Conservation (phyloP, 2,888 invertebrate genomes). For the Drosophila phalerata region DNA sequence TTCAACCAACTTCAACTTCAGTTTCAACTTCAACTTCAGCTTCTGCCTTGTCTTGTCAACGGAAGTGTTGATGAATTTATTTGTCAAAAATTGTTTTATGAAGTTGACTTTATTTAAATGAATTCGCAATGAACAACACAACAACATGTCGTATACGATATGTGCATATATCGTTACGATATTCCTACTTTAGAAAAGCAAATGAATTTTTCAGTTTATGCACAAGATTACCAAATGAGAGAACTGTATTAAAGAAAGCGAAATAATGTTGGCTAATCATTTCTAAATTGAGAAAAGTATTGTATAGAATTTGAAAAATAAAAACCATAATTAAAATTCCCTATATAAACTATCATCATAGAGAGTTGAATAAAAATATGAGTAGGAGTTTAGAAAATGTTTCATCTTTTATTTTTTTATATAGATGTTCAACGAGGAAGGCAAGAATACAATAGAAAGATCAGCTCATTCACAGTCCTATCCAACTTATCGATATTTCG, state of each 20-base stretch:
- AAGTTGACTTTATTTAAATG: slow-evolving; percentile 61
- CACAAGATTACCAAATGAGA: neutral
- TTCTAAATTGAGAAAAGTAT: neutral
- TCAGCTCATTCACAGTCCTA: no score
- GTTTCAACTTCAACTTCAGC: slow-evolving; percentile 22
- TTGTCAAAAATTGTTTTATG: slow-evolving; percentile 79
- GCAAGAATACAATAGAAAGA: no score
- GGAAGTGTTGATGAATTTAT: slow-evolving; percentile 83
- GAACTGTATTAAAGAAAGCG: neutral
- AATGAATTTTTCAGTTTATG: neutral
- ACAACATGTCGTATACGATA: slow-evolving; percentile 12
- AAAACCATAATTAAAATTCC: neutral
- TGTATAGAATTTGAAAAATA: no score
- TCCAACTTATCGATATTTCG: no score
- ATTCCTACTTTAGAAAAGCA: neutral
- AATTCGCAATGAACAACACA: slow-evolving; percentile 12
- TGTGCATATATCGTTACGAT: neutral
- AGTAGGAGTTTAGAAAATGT: no score
- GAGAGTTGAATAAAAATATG: no score
- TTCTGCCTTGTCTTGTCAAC: slow-evolving; percentile 70
- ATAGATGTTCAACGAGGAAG: no score
- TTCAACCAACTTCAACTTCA: neutral
- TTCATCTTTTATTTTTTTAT: no score
- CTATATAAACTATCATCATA: neutral
- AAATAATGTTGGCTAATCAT: neutral